Conservation (phyloP, 2,113 vertebrate species). For the Meles meles region DNA sequence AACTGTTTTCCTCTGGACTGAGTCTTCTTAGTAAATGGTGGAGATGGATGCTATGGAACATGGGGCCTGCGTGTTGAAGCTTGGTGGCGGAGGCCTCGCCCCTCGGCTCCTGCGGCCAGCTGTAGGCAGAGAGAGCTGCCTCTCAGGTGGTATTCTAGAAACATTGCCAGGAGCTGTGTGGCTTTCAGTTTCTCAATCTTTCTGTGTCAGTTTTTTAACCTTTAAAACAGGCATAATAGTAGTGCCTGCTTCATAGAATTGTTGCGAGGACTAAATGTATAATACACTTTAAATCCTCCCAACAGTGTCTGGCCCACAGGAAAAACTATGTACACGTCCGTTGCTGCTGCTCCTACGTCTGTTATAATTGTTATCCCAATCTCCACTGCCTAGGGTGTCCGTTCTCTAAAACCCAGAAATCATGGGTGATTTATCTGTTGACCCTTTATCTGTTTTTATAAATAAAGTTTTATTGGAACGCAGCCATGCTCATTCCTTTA, state of each 20-base stretch:
- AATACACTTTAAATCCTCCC: not conserved
- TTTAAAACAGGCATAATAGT: not conserved
- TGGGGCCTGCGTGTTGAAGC: fast-evolving
- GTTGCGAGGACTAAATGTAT: not conserved
- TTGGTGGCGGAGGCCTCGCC: not conserved
- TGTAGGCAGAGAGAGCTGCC: not conserved
- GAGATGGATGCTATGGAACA: not conserved
- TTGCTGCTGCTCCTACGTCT: not conserved
- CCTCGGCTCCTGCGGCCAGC: not conserved
- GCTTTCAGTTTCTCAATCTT: not conserved
- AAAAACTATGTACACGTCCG: not conserved
- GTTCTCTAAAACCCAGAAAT: not conserved
- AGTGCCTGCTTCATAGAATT: not conserved
- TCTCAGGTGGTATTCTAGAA: not conserved
- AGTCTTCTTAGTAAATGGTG: not conserved
- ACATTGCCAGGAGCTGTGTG: not conserved
- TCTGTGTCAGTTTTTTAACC: not conserved
- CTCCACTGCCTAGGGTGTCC: not conserved
- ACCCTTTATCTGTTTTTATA: not conserved
- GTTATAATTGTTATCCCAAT: not conserved
- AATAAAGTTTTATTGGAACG: not conserved
- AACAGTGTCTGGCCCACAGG: not conserved
- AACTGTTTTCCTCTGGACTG: not conserved
- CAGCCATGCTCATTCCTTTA: not conserved
- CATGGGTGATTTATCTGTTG: no score